Percentiles rank a stretch among this genome's conserved stretches.
phyloP scores from a whole-genome alignment of 1,140 invertebrate genomes.

The Trissolcus basalis region DNA sequence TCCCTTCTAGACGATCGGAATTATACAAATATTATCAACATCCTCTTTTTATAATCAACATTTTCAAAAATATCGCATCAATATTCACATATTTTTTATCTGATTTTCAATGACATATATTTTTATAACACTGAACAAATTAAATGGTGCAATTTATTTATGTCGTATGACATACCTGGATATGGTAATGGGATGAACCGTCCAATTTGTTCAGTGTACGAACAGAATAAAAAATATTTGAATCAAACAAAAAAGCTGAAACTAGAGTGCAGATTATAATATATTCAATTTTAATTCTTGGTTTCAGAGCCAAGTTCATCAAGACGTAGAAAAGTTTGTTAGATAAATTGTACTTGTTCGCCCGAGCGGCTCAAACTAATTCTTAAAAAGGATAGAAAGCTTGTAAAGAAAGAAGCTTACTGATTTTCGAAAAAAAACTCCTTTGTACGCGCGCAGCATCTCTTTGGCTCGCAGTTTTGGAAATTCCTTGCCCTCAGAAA shows the following conservation, averaged over 20 bases:
- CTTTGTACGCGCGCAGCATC: slow-evolving; percentile 21
- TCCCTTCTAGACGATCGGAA: slow-evolving; percentile 7
- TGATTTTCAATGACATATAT: slow-evolving; percentile 12
- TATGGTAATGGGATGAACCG: no score
- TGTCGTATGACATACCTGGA: no score
- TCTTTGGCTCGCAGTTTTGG: slow-evolving; percentile 19
- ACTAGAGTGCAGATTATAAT: no score
- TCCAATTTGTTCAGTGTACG: no score
- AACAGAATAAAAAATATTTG: no score
- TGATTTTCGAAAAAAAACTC: slow-evolving; percentile 20
- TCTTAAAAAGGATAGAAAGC: slow-evolving; percentile 12
- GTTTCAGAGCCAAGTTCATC: no score
- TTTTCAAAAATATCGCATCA: slow-evolving; percentile 41
- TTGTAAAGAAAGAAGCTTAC: slow-evolving; percentile 4
- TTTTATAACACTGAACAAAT: no score
- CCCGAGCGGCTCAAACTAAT: slow-evolving; percentile 23
- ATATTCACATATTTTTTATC: slow-evolving; percentile 32
- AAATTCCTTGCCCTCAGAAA: slow-evolving; percentile 27
- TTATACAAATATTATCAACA: slow-evolving; percentile 39
- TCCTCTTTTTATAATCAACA: neutral
- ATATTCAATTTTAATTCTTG: no score
- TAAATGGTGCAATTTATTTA: no score
- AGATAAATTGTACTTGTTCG: slow-evolving; percentile 26
- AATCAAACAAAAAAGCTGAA: no score
- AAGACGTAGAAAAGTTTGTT: neutral